phyloP scores from a whole-genome alignment of 2,797 vertebrate genomes.

The Lepus townsendii region DNA sequence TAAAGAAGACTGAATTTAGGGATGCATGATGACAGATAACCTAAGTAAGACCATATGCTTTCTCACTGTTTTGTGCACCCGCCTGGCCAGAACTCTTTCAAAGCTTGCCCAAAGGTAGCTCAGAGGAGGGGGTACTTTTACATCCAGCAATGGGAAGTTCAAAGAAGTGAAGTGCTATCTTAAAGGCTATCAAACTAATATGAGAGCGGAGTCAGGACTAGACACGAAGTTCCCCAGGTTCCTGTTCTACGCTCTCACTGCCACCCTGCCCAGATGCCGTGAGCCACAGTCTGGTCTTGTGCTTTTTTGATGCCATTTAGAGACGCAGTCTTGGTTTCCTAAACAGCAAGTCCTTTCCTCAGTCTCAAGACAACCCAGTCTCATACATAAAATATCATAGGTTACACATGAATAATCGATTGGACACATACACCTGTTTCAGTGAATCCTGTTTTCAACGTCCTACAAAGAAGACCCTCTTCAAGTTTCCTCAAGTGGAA shows the following conservation, averaged over 20 bases:
- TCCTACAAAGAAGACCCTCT: background rate
- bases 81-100: background rate
- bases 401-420: background rate
- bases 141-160: background rate
- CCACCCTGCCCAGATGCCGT: background rate
- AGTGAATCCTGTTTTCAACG: background rate
- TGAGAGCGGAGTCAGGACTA: background rate
- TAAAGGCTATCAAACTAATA: background rate
- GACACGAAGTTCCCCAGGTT: background rate
- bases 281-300: background rate
- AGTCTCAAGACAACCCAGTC: background rate
- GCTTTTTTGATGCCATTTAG: background rate
- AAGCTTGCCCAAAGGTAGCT: background rate
- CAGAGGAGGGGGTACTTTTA: background rate
- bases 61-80: background rate
- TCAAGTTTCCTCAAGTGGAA: background rate
- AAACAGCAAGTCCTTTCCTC: background rate
- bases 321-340: conserved; percentile 15
- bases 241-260: background rate
- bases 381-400: conserved; percentile 23
- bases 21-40: background rate
- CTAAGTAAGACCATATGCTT: background rate
- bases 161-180: conserved; percentile 11
- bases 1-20: background rate
- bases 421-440: background rate